A percentile compares a stretch with the other conserved stretches of the same genome.
Evolutionary conservation across 2,113 vertebrate genomes (phyloP).

Genomic region (Apteryx mantelli): DNA sequence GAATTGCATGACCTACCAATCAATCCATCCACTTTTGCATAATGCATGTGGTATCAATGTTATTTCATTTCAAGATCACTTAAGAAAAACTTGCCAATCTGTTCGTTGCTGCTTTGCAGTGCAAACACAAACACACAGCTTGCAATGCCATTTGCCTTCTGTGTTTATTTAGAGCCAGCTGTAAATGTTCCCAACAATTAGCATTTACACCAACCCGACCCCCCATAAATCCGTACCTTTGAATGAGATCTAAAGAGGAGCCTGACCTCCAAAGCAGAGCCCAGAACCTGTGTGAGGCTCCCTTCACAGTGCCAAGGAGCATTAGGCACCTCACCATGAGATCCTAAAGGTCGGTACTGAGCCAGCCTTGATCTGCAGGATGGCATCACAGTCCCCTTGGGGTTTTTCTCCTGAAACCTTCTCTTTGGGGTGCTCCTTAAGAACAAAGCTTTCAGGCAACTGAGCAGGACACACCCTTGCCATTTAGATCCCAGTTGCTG

Average conservation of each 20-base stretch:
- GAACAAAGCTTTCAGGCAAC: not conserved
- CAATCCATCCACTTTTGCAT: slow-evolving; percentile 59
- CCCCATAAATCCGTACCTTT: rapidly evolving
- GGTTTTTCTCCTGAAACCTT: not conserved
- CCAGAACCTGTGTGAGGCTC: not conserved
- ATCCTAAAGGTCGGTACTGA: rapidly evolving
- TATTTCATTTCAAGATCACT: slow-evolving; percentile 46
- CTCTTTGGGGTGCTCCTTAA: rapidly evolving
- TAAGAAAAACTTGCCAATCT: not conserved
- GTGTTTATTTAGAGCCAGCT: not conserved
- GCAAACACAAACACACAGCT: not conserved
- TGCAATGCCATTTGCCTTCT: not conserved
- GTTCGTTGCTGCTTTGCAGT: not conserved
- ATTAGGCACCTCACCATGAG: not conserved
- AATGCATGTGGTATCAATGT: slow-evolving; percentile 53
- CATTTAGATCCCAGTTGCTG: not conserved
- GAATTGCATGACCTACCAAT: slow-evolving; percentile 38
- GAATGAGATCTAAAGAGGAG: no score
- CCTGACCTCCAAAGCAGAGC: not conserved
- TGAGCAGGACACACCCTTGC: not conserved
- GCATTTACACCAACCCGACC: not conserved
- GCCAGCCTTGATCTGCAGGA: not conserved
- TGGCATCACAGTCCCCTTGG: not conserved
- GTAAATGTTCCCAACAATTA: not conserved
- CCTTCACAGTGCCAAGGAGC: not conserved